Evolutionary conservation across 2,797 vertebrate genomes (phyloP).

Genomic region (Poeciliopsis turneri): DNA sequence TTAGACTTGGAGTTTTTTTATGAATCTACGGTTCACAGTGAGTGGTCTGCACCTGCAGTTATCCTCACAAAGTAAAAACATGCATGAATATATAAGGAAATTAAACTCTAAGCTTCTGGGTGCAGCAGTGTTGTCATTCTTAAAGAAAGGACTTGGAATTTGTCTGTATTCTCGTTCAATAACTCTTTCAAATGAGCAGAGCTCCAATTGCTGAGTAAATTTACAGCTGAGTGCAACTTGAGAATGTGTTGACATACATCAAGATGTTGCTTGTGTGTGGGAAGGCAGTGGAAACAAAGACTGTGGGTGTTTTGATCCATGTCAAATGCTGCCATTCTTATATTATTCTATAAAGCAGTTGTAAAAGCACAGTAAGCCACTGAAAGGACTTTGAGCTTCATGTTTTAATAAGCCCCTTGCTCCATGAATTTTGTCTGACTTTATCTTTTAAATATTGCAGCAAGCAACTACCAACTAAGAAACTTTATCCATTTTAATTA

Average conservation of each 20-base stretch:
- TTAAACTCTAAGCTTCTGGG: background rate
- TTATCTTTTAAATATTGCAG: background rate
- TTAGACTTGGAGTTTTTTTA: background rate
- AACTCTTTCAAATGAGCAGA: background rate
- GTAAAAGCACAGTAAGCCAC: background rate
- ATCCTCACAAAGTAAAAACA: background rate
- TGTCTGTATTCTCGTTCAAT: background rate
- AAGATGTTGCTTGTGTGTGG: constrained; percentile 1
- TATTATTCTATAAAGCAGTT: background rate
- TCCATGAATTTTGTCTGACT: background rate
- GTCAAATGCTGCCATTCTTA: background rate
- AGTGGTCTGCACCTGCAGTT: background rate
- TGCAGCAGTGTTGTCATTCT: background rate
- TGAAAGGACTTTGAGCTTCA: background rate
- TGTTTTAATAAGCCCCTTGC: background rate
- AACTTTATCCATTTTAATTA: background rate
- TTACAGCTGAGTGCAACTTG: constrained; percentile 3
- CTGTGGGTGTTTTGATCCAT: constrained; percentile 8
- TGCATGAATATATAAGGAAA: background rate
- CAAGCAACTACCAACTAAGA: background rate
- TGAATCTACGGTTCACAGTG: background rate
- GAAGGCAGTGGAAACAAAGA: constrained; percentile 10
- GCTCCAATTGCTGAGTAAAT: background rate
- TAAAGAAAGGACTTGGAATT: background rate
- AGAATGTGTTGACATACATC: constrained; percentile 7